Percentiles rank a stretch among this genome's conserved stretches.
Evolutionary conservation across 2,888 invertebrate genomes (phyloP).

Genomic region (Nesidiocoris tenuis): DNA sequence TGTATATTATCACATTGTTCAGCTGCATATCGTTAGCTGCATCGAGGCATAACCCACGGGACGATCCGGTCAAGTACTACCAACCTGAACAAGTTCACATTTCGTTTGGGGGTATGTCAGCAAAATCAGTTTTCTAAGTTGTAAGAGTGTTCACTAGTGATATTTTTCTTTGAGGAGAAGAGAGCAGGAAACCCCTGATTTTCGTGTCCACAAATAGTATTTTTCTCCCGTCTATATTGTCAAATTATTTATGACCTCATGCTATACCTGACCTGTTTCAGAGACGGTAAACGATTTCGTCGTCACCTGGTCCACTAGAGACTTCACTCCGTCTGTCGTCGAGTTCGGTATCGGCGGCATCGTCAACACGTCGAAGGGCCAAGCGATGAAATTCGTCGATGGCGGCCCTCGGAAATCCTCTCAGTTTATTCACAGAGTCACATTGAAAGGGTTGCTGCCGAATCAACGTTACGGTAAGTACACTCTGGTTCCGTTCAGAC

Average conservation of each 20-base stretch:
- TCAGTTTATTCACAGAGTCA: constrained; percentile 78
- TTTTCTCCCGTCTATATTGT: no score
- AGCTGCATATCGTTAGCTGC: neutral
- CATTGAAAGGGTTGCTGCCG: constrained; percentile 62
- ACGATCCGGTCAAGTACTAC: constrained; percentile 52
- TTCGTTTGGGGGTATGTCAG: constrained; percentile 62
- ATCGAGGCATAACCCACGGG: neutral
- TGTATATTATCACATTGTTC: no score
- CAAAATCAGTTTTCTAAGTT: no score
- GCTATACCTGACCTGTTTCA: constrained; percentile 56
- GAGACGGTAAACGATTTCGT: constrained; percentile 68
- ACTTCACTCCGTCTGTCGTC: constrained; percentile 66
- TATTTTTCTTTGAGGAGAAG: no score
- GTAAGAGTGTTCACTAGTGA: no score
- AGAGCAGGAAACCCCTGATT: no score
- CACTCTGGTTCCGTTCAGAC: no score
- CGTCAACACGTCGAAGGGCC: constrained; percentile 58
- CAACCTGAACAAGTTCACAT: constrained; percentile 71
- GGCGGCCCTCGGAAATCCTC: constrained; percentile 65
- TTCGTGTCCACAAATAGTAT: no score
- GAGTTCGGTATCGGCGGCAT: constrained; percentile 69
- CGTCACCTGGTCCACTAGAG: constrained; percentile 79
- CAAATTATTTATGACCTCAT: no score
- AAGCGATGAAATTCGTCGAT: constrained; percentile 67
- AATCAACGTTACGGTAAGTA: constrained; percentile 64